Conservation (phyloP, 2,888 invertebrate species). For the Coleophora flavipennella region DNA sequence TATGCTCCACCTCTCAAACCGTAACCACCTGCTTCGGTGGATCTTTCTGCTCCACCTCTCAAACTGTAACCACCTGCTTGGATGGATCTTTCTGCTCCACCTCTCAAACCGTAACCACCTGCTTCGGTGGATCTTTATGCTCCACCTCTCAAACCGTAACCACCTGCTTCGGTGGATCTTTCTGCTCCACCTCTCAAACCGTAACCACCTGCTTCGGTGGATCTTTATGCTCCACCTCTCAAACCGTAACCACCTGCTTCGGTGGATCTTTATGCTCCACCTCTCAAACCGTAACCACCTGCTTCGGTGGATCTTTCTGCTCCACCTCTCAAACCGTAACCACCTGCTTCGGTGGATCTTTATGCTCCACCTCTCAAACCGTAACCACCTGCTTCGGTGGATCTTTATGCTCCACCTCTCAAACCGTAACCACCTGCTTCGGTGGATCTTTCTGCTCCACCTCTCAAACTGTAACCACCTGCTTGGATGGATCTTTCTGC, state of each 20-base stretch:
- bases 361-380: too few species aligned
- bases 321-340: too few species aligned
- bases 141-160: too few species aligned
- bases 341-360: constrained; percentile 29
- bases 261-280: constrained; percentile 15
- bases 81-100: constrained; percentile 14
- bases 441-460: constrained; percentile 15
- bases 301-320: constrained; percentile 20
- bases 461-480: constrained; percentile 32
- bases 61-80: constrained; percentile 32
- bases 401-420: too few species aligned
- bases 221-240: too few species aligned
- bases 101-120: constrained; percentile 32
- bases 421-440: constrained; percentile 32
- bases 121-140: constrained; percentile 20
- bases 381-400: constrained; percentile 31
- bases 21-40: constrained; percentile 31
- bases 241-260: constrained; percentile 32
- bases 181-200: too few species aligned
- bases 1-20: too few species aligned
- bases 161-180: constrained; percentile 29
- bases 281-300: constrained; percentile 32
- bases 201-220: constrained; percentile 31
- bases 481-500: constrained; percentile 20
- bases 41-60: too few species aligned